Conservation (phyloP, 2,888 invertebrate genomes). For the Patella depressa region DNA sequence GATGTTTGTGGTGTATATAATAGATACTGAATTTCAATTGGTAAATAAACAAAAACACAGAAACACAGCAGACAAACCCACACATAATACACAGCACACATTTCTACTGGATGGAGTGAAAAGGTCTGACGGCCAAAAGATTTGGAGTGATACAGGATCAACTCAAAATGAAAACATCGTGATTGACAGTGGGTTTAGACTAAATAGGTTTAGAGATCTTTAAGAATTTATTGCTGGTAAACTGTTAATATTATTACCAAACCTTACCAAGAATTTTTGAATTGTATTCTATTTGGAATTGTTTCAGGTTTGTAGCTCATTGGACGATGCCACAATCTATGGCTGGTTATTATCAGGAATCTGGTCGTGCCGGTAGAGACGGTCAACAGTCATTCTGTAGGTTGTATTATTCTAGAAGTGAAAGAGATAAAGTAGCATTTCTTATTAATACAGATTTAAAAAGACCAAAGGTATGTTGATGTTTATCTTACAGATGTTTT, state of each 20-base stretch:
- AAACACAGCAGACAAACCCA: no score
- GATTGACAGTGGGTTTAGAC: no score
- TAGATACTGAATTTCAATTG: neutral
- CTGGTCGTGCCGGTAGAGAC: constrained; percentile 96
- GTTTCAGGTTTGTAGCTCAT: constrained; percentile 88
- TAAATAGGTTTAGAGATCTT: no score
- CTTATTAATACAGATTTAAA: constrained; percentile 79
- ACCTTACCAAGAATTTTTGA: no score
- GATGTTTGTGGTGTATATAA: neutral
- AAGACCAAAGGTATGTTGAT: constrained; percentile 43
- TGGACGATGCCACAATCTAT: constrained; percentile 97
- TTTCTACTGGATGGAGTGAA: no score
- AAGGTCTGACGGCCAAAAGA: no score
- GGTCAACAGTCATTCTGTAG: constrained; percentile 90
- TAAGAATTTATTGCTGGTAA: no score
- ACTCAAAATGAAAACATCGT: no score
- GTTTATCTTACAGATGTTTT: neutral
- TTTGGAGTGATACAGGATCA: no score
- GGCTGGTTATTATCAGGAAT: constrained; percentile 96
- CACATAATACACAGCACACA: no score
- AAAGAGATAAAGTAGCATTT: constrained; percentile 86
- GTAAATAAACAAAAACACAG: neutral
- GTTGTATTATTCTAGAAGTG: constrained; percentile 88
- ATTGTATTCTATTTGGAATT: no score
- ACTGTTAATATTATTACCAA: no score